Conservation (phyloP, 2,113 vertebrate genomes). For the Corythornis vintsioides region DNA sequence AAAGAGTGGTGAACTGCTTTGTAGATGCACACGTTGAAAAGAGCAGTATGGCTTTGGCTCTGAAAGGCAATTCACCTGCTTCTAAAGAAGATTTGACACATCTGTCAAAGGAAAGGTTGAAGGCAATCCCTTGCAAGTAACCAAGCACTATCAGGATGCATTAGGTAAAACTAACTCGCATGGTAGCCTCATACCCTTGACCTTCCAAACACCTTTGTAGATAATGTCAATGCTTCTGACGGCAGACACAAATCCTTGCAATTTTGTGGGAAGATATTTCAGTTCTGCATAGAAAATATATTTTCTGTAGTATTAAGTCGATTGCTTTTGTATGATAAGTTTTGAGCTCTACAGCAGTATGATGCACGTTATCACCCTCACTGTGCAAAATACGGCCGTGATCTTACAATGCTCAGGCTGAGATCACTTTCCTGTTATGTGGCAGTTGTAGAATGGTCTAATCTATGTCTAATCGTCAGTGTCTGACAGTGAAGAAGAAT, state of each 20-base stretch:
- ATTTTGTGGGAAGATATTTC: not conserved
- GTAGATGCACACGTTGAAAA: not conserved
- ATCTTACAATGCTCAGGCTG: not conserved
- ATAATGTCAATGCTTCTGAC: not conserved
- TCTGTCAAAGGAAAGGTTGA: not conserved
- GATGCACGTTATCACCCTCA: not conserved
- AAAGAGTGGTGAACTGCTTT: not conserved
- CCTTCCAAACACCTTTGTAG: constrained; percentile 31
- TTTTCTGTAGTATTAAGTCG: not conserved
- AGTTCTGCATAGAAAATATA: not conserved
- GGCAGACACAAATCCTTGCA: constrained; percentile 23
- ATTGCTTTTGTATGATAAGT: not conserved
- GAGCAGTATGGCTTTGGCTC: not conserved
- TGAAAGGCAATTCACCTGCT: not conserved
- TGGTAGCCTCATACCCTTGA: not conserved
- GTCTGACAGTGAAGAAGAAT: not conserved
- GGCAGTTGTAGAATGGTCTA: not conserved
- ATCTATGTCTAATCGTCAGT: not conserved
- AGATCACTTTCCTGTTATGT: not conserved
- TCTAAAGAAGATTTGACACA: not conserved
- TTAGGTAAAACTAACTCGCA: not conserved
- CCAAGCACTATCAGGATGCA: not conserved
- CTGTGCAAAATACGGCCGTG: not conserved
- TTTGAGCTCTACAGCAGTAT: not conserved
- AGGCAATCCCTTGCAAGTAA: not conserved